These are phyloP conservation scores for Catonia carolina DNA, from an alignment of 2,888 invertebrate species.

Conservation along the genomic window DNA sequence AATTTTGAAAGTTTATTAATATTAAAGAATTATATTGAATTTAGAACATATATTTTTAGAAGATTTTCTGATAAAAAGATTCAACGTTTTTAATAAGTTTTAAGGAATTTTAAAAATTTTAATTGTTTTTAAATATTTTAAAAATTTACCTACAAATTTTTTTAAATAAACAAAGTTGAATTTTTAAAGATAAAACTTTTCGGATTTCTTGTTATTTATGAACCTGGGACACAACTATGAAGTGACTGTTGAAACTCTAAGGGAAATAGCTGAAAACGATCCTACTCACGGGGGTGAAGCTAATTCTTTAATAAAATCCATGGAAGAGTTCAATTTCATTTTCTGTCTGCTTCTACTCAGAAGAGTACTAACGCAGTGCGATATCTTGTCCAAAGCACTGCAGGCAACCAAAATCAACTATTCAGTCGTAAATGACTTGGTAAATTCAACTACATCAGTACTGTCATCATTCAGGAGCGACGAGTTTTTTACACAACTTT, in stretches of 20 bases:
- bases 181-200: too few species aligned
- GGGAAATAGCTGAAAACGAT: too few species aligned
- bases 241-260: conserved; percentile 5
- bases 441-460: conserved; percentile 11
- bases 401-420: conserved; percentile 6
- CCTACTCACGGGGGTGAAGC: conserved; percentile 7
- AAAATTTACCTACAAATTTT: too few species aligned
- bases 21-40: too few species aligned
- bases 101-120: too few species aligned
- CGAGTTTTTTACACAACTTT: conserved; percentile 4
- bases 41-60: too few species aligned
- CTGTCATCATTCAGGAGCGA: neutral
- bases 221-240: conserved; percentile 8
- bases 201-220: too few species aligned
- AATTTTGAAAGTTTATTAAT: too few species aligned
- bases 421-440: conserved; percentile 4
- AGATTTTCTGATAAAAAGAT: too few species aligned
- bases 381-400: conserved; percentile 2
- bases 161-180: too few species aligned
- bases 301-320: conserved; percentile 7
- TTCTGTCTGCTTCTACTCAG: conserved; percentile 9
- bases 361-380: conserved; percentile 8
- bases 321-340: conserved; percentile 8
- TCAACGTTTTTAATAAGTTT: too few species aligned
- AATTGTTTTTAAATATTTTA: too few species aligned